Conservation (phyloP, 2,797 vertebrate genomes). For the Sorex maritimensis region DNA sequence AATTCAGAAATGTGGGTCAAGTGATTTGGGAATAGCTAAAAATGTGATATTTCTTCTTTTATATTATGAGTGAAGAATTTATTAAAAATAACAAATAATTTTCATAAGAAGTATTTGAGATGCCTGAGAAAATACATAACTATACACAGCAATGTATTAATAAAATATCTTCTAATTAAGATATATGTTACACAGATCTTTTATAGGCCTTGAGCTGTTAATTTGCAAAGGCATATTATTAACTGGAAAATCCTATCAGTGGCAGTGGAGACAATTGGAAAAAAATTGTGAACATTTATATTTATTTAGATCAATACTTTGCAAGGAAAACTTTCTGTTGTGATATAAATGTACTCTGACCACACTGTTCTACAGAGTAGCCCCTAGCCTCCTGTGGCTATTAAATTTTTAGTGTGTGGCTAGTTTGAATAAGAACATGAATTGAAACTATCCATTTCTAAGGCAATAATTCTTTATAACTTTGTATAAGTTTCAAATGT, state of each 20-base stretch:
- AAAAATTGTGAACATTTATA: neutral
- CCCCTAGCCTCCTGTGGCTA: neutral
- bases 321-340: neutral
- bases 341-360: neutral
- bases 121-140: neutral
- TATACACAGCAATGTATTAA: neutral
- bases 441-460: neutral
- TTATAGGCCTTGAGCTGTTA: too few relatives aligned
- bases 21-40: neutral
- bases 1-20: neutral
- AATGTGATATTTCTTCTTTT: neutral
- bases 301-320: neutral
- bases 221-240: neutral
- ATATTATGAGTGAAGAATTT: neutral
- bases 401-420: neutral
- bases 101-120: neutral
- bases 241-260: neutral
- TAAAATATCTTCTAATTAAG: constrained; percentile 7
- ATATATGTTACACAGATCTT: too few relatives aligned
- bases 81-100: neutral
- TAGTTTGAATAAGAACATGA: neutral
- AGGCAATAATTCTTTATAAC: neutral
- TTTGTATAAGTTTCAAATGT: too few relatives aligned
- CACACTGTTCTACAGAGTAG: neutral
- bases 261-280: neutral